A percentile compares a stretch with the other conserved stretches of the same genome.
Conservation (phyloP, 2,888 invertebrate species). For the Ischnura elegans region DNA sequence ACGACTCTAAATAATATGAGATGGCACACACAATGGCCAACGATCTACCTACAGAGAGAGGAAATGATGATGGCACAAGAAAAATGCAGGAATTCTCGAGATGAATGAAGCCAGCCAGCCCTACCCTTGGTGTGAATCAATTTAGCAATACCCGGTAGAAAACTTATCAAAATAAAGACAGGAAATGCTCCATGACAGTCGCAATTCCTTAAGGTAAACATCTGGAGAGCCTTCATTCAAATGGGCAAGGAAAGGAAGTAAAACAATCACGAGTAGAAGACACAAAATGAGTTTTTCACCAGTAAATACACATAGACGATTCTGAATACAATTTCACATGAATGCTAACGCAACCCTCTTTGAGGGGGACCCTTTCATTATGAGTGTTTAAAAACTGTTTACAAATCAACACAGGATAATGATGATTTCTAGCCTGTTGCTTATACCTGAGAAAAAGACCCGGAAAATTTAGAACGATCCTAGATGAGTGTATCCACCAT, state of each 20-base stretch:
- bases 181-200: background rate
- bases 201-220: background rate
- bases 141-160: constrained; percentile 16
- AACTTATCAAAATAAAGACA: background rate
- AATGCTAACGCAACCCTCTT: constrained; percentile 47
- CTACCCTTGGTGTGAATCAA: constrained; percentile 27
- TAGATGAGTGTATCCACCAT: constrained; percentile 30
- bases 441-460: constrained; percentile 66
- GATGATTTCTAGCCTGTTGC: constrained; percentile 67
- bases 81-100: constrained; percentile 12
- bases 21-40: constrained; percentile 16
- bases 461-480: constrained; percentile 59
- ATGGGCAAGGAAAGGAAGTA: background rate
- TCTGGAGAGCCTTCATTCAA: constrained; percentile 31
- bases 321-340: constrained; percentile 23
- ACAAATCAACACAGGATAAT: constrained; percentile 41
- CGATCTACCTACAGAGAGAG: background rate
- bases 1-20: background rate
- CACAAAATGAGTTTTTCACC: background rate
- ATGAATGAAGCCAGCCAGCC: background rate
- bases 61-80: constrained; percentile 19
- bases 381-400: constrained; percentile 58
- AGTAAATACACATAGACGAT: constrained; percentile 47
- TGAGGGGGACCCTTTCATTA: background rate
- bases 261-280: constrained; percentile 7